Percentiles rank a stretch among this genome's conserved stretches.
These are phyloP conservation scores for Empidonax alnorum DNA, from an alignment of 2,113 vertebrate species.

Conservation along the genomic window DNA sequence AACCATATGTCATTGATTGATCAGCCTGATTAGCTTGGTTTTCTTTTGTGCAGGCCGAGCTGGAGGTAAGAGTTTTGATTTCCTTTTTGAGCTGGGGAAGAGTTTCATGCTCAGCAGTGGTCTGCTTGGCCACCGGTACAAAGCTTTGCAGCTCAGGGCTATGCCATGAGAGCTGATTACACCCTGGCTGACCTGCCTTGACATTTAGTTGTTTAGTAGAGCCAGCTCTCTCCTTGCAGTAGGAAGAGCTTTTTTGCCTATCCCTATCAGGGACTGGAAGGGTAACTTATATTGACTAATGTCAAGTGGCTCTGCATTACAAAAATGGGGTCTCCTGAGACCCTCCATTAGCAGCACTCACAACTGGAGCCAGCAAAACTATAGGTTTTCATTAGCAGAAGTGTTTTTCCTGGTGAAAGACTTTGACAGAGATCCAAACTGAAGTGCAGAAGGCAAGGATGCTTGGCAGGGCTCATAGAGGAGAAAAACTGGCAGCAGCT, in stretches of 20 bases:
- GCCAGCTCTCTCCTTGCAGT: background rate
- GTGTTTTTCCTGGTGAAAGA: background rate
- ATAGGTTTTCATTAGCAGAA: constrained; percentile 7
- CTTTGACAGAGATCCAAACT: constrained; percentile 35
- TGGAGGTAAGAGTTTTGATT: constrained; percentile 31
- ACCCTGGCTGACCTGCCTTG: constrained; percentile 42
- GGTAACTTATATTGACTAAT: background rate
- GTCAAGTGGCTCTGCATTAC: constrained; percentile 10
- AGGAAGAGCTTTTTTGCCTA: background rate
- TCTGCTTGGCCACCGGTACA: background rate
- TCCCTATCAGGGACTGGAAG: background rate
- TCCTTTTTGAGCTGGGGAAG: background rate
- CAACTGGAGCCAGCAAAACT: background rate
- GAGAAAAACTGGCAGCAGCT: constrained; percentile 17
- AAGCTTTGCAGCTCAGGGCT: background rate
- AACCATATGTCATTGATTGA: background rate
- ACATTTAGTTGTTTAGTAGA: background rate
- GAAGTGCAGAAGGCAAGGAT: background rate
- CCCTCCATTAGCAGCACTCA: background rate
- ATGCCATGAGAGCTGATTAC: constrained; percentile 6
- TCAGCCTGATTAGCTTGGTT: background rate
- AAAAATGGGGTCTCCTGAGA: background rate
- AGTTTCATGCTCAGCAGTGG: background rate
- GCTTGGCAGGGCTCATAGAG: constrained; percentile 20
- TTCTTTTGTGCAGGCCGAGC: background rate